Percentiles rank a stretch among this genome's conserved stretches.
These are phyloP conservation scores for Ormyrus thymus DNA, from an alignment of 2,888 invertebrate species.

Conservation along the genomic window DNA sequence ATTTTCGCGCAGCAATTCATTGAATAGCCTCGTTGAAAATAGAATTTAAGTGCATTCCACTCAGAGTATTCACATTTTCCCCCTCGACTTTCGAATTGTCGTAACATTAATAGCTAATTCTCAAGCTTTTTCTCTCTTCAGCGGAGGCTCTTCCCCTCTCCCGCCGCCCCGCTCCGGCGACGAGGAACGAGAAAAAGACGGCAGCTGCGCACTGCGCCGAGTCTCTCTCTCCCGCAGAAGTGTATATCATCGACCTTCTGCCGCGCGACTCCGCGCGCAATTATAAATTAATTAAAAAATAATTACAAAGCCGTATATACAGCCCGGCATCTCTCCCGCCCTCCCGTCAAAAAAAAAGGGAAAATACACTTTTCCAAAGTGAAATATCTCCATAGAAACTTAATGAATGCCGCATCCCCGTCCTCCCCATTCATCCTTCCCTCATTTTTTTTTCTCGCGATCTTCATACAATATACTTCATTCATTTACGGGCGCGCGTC, in stretches of 20 bases:
- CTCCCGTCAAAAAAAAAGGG: not conserved
- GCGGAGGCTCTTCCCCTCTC: not conserved
- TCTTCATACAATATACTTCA: constrained; percentile 12
- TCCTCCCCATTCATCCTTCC: constrained; percentile 26
- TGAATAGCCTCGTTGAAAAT: not conserved
- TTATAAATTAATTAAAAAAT: constrained; percentile 54
- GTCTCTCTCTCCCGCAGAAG: not conserved
- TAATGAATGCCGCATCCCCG: constrained; percentile 42
- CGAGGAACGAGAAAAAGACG: too few relatives aligned
- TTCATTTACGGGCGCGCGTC: not conserved
- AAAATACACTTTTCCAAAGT: not conserved
- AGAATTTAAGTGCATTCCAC: not conserved
- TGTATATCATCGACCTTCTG: not conserved
- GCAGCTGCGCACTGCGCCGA: too few relatives aligned
- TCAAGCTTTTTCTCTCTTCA: not conserved
- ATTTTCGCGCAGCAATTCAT: too few relatives aligned
- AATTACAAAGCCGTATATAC: not conserved
- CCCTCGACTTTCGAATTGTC: not conserved
- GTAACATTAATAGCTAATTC: constrained; percentile 4
- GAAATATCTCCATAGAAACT: constrained; percentile 46
- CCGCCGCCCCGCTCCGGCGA: too few relatives aligned
- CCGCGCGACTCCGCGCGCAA: not conserved
- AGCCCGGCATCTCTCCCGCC: not conserved
- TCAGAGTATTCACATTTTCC: not conserved
- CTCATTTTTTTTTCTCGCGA: not conserved